Conservation (phyloP, 2,888 invertebrate genomes). For the Folsomia candida region DNA sequence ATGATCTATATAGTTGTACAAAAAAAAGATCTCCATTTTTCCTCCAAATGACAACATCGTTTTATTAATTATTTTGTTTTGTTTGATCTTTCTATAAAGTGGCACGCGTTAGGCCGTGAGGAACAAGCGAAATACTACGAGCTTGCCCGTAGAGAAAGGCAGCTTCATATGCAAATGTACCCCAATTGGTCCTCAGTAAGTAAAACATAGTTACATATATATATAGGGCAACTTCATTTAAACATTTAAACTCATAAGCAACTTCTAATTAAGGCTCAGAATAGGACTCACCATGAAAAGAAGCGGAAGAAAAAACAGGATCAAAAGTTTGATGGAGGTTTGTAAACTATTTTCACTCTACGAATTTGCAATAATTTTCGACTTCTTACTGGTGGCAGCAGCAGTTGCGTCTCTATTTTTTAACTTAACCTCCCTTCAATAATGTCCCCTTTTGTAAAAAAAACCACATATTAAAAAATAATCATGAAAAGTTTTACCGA, state of each 20-base stretch:
- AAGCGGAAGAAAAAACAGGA: conserved; percentile 99
- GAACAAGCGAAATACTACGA: conserved; percentile 99
- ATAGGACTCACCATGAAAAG: conserved; percentile 97
- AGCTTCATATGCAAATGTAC: conserved; percentile 98
- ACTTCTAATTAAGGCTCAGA: too few relatives aligned
- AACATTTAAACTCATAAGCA: too few relatives aligned
- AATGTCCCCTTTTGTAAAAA: too few relatives aligned
- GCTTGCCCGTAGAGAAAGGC: conserved; percentile 95
- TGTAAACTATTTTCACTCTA: too few relatives aligned
- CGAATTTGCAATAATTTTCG: too few relatives aligned
- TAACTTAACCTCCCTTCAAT: too few relatives aligned
- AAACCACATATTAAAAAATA: too few relatives aligned
- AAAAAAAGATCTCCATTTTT: too few relatives aligned
- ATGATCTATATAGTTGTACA: conserved; percentile 9
- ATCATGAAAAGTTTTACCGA: conserved; percentile 39
- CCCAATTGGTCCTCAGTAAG: conserved; percentile 99
- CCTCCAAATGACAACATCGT: conserved; percentile 21
- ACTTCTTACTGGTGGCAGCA: too few relatives aligned
- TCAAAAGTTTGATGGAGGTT: conserved; percentile 86
- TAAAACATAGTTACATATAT: too few relatives aligned
- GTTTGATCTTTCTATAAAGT: conserved; percentile 63
- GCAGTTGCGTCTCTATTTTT: too few relatives aligned
- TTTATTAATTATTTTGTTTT: conserved; percentile 29
- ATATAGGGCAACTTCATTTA: too few relatives aligned
- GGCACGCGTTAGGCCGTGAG: conserved; percentile 99